These are phyloP conservation scores for Aphelinus atriplicis DNA, from an alignment of 1,140 invertebrate genomes.

Conservation along the genomic window DNA sequence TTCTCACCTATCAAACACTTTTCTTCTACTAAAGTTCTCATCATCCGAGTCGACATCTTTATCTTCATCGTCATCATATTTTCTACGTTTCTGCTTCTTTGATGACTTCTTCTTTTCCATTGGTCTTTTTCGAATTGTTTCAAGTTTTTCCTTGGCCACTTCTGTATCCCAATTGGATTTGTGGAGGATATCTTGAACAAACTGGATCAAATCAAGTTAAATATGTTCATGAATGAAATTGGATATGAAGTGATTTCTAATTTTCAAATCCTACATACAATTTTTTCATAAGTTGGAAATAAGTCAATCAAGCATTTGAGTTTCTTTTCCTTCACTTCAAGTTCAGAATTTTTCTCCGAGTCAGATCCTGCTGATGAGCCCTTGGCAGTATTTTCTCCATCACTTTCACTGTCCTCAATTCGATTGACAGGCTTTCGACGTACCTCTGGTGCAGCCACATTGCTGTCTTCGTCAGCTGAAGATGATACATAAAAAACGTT, in stretches of 20 bases:
- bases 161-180: conserved; percentile 54
- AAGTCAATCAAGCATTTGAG: conserved; percentile 52
- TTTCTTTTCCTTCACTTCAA: conserved; percentile 53
- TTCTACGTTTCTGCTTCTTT: conserved; percentile 54
- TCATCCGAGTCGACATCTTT: conserved; percentile 60
- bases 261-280: neutral
- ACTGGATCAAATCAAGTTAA: conserved; percentile 21
- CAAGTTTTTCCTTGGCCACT: conserved; percentile 22
- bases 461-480: conserved; percentile 59
- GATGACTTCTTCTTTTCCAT: conserved; percentile 22
- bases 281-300: conserved; percentile 46
- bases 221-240: conserved; percentile 2
- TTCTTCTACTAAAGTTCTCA: conserved; percentile 51
- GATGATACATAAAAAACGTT: conserved; percentile 4
- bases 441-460: conserved; percentile 49
- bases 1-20: conserved; percentile 60
- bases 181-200: conserved; percentile 49
- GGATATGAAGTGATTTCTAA: neutral
- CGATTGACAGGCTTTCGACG: conserved; percentile 57
- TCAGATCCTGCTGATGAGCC: conserved; percentile 43
- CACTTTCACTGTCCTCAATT: conserved; percentile 62
- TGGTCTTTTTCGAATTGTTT: conserved; percentile 44
- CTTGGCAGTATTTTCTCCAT: conserved; percentile 50
- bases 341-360: conserved; percentile 44
- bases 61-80: conserved; percentile 53